Conservation (phyloP, 2,113 vertebrate genomes). For the Desmodus rotundus region DNA sequence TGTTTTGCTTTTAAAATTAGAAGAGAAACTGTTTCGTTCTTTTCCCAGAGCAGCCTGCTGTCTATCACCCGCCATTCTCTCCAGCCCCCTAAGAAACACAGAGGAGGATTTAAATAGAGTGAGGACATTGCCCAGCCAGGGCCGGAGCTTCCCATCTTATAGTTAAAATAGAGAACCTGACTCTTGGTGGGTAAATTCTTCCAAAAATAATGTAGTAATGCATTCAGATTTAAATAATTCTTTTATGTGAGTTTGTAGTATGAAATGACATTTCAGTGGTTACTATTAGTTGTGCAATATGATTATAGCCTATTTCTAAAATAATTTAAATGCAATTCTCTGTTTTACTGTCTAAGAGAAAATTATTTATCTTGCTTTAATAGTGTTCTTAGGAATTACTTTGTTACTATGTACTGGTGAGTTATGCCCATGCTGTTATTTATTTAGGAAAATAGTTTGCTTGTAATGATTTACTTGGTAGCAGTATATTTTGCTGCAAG, state of each 20-base stretch:
- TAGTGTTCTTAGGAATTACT: slow-evolving; percentile 71
- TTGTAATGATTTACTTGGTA: slow-evolving; percentile 79
- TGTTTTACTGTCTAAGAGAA: slow-evolving; percentile 76
- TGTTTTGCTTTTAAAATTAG: slow-evolving; percentile 18
- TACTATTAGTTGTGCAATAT: slow-evolving; percentile 87
- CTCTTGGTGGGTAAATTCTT: slow-evolving; percentile 65
- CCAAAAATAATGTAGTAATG: slow-evolving; percentile 70
- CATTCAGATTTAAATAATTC: slow-evolving; percentile 48
- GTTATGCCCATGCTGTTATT: slow-evolving; percentile 85
- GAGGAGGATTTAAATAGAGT: not conserved
- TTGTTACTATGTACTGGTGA: slow-evolving; percentile 81
- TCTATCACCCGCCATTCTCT: not conserved
- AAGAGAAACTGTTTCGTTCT: not conserved
- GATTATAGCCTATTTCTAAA: slow-evolving; percentile 68
- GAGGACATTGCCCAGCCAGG: not conserved
- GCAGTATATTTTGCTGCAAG: slow-evolving; percentile 81
- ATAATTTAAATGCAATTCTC: slow-evolving; percentile 79
- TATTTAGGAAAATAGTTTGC: slow-evolving; percentile 83
- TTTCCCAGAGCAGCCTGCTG: not conserved
- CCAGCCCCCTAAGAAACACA: not conserved
- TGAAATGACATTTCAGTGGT: slow-evolving; percentile 62
- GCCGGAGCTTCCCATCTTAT: slow-evolving; percentile 26
- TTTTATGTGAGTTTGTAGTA: slow-evolving; percentile 76
- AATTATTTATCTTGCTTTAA: slow-evolving; percentile 79
- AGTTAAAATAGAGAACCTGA: slow-evolving; percentile 11